Conservation (phyloP, 2,888 invertebrate genomes). For the Campopleginae sp. region DNA sequence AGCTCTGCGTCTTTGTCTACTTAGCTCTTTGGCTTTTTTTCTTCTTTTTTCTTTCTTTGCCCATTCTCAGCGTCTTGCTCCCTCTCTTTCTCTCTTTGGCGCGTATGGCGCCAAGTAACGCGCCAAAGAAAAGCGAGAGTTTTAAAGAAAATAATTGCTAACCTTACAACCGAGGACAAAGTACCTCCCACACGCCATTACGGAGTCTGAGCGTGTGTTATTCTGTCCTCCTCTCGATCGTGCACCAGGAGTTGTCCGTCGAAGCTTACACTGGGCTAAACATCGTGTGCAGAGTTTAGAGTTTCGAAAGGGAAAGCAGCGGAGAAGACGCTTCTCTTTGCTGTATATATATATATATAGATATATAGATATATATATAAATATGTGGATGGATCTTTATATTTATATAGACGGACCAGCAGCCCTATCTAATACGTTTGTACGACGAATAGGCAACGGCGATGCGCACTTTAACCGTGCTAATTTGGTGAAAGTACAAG, state of each 20-base stretch:
- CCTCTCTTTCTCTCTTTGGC: not conserved
- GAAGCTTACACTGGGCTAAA: not conserved
- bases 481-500: slow-evolving; percentile 69
- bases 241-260: slow-evolving; percentile 18
- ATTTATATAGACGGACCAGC: slow-evolving; percentile 30
- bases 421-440: slow-evolving; percentile 70
- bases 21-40: not conserved
- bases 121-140: slow-evolving; percentile 64
- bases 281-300: slow-evolving; percentile 59
- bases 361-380: not conserved
- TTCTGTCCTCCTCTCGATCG: slow-evolving; percentile 21
- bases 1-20: not conserved
- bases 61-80: not conserved
- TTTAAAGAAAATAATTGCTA: slow-evolving; percentile 59
- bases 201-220: not conserved
- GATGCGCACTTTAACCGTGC: slow-evolving; percentile 58
- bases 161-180: slow-evolving; percentile 51
- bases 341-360: not conserved
- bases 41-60: not conserved
- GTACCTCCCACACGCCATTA: slow-evolving; percentile 10
- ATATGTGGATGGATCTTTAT: not conserved
- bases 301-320: slow-evolving; percentile 71
- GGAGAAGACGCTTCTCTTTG: slow-evolving; percentile 11
- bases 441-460: slow-evolving; percentile 60
- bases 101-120: slow-evolving; percentile 28